Percentiles rank a stretch among this genome's conserved stretches.
Conservation (phyloP, 2,113 vertebrate genomes). For the Pyxicephalus adspersus region DNA sequence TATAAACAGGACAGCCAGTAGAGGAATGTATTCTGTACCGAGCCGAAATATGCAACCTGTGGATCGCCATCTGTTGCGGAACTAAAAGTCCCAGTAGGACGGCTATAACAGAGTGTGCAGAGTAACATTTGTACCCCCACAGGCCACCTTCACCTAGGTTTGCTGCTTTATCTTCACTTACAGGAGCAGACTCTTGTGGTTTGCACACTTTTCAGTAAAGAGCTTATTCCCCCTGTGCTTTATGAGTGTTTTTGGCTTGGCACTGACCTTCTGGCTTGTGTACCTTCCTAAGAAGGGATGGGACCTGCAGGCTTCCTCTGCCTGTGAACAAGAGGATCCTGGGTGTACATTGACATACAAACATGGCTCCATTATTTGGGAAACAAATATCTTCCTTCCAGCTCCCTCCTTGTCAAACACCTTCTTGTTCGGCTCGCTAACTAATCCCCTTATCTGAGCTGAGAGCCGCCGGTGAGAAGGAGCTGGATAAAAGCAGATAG, state of each 20-base stretch:
- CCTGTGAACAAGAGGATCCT: slow-evolving; percentile 47
- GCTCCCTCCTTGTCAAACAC: slow-evolving; percentile 71
- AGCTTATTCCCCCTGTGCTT: not conserved
- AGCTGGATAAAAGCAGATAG: slow-evolving; percentile 75
- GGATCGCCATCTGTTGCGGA: not conserved
- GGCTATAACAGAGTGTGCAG: too few species aligned
- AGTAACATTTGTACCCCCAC: not conserved
- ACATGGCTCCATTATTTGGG: slow-evolving; percentile 69
- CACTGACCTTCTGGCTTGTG: slow-evolving; percentile 23
- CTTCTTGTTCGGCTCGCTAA: slow-evolving; percentile 77
- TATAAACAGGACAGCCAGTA: not conserved
- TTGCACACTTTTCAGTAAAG: not conserved
- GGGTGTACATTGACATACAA: slow-evolving; percentile 57
- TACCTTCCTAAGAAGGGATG: slow-evolving; percentile 8
- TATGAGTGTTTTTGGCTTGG: not conserved
- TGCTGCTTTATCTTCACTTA: not conserved
- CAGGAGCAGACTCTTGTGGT: not conserved
- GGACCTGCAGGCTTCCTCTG: slow-evolving; percentile 42
- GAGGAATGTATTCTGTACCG: not conserved
- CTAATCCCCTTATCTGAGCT: slow-evolving; percentile 83
- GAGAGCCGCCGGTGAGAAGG: slow-evolving; percentile 74
- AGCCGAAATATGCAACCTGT: not conserved
- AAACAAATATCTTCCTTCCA: slow-evolving; percentile 79
- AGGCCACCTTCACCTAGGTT: not conserved
- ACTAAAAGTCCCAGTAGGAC: not conserved